Evolutionary conservation across 2,113 vertebrate genomes (phyloP).

Genomic region (Dolichallabes microphthalmus): DNA sequence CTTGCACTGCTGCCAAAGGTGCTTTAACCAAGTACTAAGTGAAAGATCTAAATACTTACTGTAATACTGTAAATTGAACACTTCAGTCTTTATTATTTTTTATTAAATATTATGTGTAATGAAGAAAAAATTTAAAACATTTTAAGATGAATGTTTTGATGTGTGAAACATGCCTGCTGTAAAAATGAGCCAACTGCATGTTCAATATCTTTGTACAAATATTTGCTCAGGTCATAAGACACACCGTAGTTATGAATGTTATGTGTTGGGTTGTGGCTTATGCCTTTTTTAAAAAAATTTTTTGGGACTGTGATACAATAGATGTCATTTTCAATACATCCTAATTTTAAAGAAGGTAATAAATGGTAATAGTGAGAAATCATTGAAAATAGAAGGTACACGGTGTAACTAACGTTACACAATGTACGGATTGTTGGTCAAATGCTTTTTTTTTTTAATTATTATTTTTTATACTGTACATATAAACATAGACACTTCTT

Average conservation of each 20-base stretch:
- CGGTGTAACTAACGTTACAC: no score
- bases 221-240: conserved; percentile 42
- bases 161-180: background rate
- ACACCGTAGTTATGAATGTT: conserved; percentile 5
- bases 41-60: no score
- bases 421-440: background rate
- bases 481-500: background rate
- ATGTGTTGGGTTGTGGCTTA: background rate
- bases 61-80: no score
- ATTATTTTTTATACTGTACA: background rate
- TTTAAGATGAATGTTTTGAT: no score
- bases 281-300: background rate
- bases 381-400: background rate
- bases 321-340: background rate
- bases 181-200: conserved; percentile 38
- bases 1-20: no score
- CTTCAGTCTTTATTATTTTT: no score
- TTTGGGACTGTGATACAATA: conserved; percentile 3
- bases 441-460: no score
- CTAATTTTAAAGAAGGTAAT: background rate
- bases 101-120: no score
- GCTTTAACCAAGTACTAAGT: no score
- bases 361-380: background rate
- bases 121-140: no score
- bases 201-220: conserved; percentile 31